A percentile compares a stretch with the other conserved stretches of the same genome.
Conservation (phyloP, 2,888 invertebrate species). For the Allolobophora icterica region DNA sequence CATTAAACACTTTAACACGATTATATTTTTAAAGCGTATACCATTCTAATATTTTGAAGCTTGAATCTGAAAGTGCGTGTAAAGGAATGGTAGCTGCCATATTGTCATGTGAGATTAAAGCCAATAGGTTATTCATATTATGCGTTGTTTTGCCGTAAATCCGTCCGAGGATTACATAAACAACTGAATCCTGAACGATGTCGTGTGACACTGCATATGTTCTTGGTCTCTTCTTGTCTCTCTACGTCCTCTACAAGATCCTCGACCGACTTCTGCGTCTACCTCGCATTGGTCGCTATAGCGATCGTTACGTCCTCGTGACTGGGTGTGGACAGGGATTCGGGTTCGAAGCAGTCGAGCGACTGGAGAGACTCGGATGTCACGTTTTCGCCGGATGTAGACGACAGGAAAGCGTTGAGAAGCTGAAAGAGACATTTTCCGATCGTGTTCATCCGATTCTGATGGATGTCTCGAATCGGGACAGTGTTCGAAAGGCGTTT, state of each 20-base stretch:
- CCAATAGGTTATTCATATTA: too few species aligned
- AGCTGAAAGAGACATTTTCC: conserved; percentile 34
- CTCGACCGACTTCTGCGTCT: conserved; percentile 23
- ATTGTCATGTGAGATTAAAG: too few species aligned
- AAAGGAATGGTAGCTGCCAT: too few species aligned
- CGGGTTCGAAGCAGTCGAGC: conserved; percentile 30
- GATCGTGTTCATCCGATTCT: conserved; percentile 20
- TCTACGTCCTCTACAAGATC: conserved; percentile 28
- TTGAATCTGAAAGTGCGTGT: too few species aligned
- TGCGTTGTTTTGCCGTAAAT: background rate
- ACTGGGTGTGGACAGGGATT: conserved; percentile 42
- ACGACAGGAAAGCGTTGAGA: conserved; percentile 36
- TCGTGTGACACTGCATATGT: background rate
- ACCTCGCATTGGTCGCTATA: background rate
- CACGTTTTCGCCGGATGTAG: conserved; percentile 40
- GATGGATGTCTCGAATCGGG: conserved; percentile 24
- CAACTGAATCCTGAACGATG: background rate
- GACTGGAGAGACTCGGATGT: conserved; percentile 38
- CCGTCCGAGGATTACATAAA: background rate
- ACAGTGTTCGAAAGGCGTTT: background rate
- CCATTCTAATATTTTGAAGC: too few species aligned
- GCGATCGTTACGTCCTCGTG: conserved; percentile 33
- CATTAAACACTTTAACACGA: too few species aligned
- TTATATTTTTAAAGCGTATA: too few species aligned
- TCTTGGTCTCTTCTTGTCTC: background rate